Evolutionary conservation across 2,113 vertebrate genomes (phyloP), one percentile per base, ranked within the genome.

Genomic region (Leptosomus discolor): DNA sequence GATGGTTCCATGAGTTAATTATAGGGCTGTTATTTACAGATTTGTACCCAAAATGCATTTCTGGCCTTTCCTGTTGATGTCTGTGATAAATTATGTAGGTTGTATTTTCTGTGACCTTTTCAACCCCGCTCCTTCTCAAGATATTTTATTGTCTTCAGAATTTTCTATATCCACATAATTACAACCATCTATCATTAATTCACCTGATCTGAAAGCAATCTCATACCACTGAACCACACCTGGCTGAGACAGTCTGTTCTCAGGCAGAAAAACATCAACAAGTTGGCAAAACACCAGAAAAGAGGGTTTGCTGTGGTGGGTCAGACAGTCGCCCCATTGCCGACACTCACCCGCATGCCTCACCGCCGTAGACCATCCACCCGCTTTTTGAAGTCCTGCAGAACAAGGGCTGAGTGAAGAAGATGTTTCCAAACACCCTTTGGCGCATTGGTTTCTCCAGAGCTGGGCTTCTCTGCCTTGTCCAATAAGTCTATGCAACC

Each of bases 341-440:
- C 16, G 4, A 1, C 29, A 3, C 41, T 8, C 9, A 1, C 24
- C 1, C 9, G 0, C 27, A 11, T 2, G 4, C 1, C 58, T 45
- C 71, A 10, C 23, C 5, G 2, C 27, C 27, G 2, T 27, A 60
- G 3, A n/a, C 9, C 11, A 3, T 4, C 23, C 41, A 0, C 4
- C n/a, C 1, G 1, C 0, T 1, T 8, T 64, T 19, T 6, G 1
- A 4, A 27, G 65, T 12, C 51, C 21, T 39, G n/a, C 68, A 57
- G 80, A 45, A 7, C 30, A 17, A 8, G 5, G 5, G 37, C 64
- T 26, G 37, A 45, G 30, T 9, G 81, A 4, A 14, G 54, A 8
- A 63, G 18, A 4, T 7, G 23, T 53, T 80, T 32, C 45, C 26
- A 12, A 2, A 19, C 0, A 6, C 18, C 36, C 91, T 53, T 11